Base-by-base conservation (phyloP, 2,797 vertebrate species). In the Cryptoblepharus egeriae region DNA sequence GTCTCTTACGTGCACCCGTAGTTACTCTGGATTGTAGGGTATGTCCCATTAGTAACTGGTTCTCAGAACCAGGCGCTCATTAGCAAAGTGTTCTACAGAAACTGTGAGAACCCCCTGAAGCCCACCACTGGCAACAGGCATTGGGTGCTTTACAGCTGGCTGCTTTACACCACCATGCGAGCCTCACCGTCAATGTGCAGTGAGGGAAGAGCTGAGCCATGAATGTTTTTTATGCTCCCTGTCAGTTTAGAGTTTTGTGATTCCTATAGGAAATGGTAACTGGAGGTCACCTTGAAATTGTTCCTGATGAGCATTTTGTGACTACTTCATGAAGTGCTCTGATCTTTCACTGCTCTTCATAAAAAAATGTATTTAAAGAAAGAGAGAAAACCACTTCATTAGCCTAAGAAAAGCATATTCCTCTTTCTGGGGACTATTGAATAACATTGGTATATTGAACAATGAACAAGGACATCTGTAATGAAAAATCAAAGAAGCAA, bases 401-500 rank as follows among this genome's bases (percentile, higher is more conserved):
- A 65, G 49, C 11, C 68, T 67, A 60, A 42, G 45, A 73, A 74
- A 79, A 73, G 10, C 61, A 78, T 18, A 81, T n/a, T 55, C 26
- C 70, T 63, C 26, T 61, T 78, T 77, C 69, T 83, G 26, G 52
- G 4, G n/a, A 67, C 76, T 45, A 37, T 83, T 73, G 69, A 74
- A 68, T 28, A 78, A 58, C 63, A 58, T 45, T 42, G 45, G 35
- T 73, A 22, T 35, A 32, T 28, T 73, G 76, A 83, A 78, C 35
- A 78, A 67, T 58, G 75, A 39, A 52, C 60, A 73, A 78, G 60
- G 75, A 55, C 68, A 78, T 73, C 35, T 73, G 75, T 83, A 72
- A 73, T 79, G 69, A 73, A 58, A 74, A 73, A 79, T 79, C 49
- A 58, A 84, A 74, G 52, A 79, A 67, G n/a, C 18, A 79, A 84